Percentiles rank a stretch among this genome's conserved stretches.
phyloP scores from a whole-genome alignment of 2,888 invertebrate genomes.

The Sepiola atlantica region DNA sequence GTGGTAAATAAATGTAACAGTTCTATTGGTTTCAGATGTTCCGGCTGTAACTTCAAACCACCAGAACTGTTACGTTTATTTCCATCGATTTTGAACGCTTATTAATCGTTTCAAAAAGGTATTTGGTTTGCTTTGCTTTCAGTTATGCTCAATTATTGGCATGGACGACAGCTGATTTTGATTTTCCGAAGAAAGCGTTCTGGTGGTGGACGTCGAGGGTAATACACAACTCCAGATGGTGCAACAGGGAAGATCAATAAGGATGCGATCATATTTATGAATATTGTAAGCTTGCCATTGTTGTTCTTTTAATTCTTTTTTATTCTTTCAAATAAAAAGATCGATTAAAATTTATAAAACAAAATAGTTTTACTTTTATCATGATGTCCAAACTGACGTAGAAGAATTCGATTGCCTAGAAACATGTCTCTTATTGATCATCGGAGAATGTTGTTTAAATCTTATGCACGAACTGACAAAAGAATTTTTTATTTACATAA shows the following conservation, averaged over 20 bases:
- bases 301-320: not conserved
- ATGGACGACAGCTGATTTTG: not conserved
- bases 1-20: not conserved
- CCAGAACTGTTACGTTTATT: not conserved
- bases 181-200: not conserved
- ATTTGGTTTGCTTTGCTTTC: not conserved
- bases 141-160: not conserved
- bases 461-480: too few relatives aligned
- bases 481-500: too few relatives aligned
- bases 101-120: not conserved
- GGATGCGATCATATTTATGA: not conserved
- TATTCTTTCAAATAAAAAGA: not conserved
- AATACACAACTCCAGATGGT: not conserved
- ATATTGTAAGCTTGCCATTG: not conserved
- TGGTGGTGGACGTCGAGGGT: not conserved
- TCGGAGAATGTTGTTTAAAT: not conserved
- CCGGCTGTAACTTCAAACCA: slow-evolving; percentile 12
- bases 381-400: not conserved
- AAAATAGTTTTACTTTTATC: not conserved
- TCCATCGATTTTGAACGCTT: not conserved
- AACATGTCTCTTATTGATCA: not conserved
- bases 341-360: not conserved
- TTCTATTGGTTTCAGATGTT: not conserved
- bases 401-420: not conserved
- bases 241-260: not conserved